Conservation (phyloP, 2,113 vertebrate genomes). For the Carettochelys insculpta region DNA sequence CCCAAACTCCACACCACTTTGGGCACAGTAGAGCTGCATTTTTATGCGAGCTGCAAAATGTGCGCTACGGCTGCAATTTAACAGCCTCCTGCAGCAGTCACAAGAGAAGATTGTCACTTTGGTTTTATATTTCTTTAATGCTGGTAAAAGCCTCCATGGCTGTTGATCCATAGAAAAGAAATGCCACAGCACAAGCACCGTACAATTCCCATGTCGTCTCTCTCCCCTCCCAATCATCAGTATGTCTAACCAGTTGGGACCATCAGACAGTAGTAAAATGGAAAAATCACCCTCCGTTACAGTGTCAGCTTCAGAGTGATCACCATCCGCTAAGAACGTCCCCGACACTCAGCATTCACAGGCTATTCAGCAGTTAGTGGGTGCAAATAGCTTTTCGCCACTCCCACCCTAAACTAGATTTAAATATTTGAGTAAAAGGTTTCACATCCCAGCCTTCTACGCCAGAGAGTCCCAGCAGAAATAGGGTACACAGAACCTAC, state of each 20-base stretch:
- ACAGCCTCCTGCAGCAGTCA: background rate
- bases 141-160: background rate
- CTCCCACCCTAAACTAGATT: rapidly evolving
- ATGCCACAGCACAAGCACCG: background rate
- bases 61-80: background rate
- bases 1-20: background rate
- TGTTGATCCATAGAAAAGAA: background rate
- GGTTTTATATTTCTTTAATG: conserved; percentile 13
- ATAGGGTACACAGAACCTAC: conserved; percentile 59
- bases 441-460: rapidly evolving
- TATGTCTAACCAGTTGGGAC: background rate
- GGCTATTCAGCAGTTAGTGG: background rate
- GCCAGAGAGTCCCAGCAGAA: rapidly evolving
- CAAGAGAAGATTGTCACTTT: background rate
- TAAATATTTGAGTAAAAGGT: rapidly evolving
- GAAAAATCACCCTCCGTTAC: rapidly evolving
- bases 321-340: background rate
- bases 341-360: background rate
- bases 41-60: background rate
- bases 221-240: background rate
- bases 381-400: background rate
- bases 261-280: background rate
- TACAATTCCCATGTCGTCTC: background rate
- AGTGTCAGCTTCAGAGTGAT: background rate
- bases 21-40: background rate